These are phyloP conservation scores for Craniophora ligustri DNA, from an alignment of 2,888 invertebrate genomes.

Conservation along the genomic window DNA sequence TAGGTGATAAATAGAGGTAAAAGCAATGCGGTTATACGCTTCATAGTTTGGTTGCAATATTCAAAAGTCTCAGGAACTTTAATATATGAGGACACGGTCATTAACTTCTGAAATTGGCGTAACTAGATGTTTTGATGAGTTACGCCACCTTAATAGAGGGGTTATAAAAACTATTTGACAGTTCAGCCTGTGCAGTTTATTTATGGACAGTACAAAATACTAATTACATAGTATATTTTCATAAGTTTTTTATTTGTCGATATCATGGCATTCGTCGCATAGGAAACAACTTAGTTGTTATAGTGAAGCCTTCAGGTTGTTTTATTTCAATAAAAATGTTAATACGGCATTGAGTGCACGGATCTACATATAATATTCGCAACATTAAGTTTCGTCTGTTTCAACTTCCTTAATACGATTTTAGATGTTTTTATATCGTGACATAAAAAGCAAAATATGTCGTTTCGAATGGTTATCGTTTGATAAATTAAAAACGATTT, in stretches of 20 bases:
- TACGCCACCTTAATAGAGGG: conserved; percentile 21
- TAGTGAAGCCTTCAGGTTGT: too few relatives aligned
- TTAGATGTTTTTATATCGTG: too few relatives aligned
- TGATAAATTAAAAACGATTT: conserved; percentile 14
- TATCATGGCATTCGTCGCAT: too few relatives aligned
- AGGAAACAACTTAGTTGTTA: too few relatives aligned
- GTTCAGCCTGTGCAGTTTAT: conserved; percentile 1
- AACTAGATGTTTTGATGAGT: conserved; percentile 32
- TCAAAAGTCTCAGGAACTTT: conserved; percentile 29
- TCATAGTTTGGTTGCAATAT: conserved; percentile 30
- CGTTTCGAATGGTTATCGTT: not conserved
- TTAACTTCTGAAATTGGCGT: conserved; percentile 48
- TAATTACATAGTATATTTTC: too few relatives aligned
- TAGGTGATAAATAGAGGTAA: not conserved
- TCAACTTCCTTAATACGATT: too few relatives aligned
- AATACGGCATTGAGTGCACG: too few relatives aligned
- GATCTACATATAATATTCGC: too few relatives aligned
- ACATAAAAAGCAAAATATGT: not conserved
- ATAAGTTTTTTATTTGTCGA: too few relatives aligned
- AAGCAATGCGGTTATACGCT: conserved; percentile 23
- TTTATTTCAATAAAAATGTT: too few relatives aligned
- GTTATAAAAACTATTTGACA: conserved; percentile 13
- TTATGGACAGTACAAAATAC: not conserved
- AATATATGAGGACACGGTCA: conserved; percentile 39
- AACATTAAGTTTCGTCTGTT: too few relatives aligned